Evolutionary conservation across 2,888 invertebrate species (phyloP), one percentile per base, ranked within the genome.

Genomic region (Bedellia somnulentella): DNA sequence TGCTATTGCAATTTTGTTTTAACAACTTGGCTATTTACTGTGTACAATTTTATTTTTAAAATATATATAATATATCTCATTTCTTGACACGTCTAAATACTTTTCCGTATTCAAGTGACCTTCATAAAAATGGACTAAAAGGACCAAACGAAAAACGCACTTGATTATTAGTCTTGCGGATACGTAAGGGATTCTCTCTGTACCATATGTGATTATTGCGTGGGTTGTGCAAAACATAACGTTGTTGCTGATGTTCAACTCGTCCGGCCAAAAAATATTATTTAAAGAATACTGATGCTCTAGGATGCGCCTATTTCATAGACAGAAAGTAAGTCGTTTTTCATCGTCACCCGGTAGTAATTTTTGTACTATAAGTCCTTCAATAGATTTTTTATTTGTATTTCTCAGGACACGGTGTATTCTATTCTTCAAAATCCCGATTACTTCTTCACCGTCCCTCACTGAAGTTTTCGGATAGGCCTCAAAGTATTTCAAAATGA

Each of bases 151-250:
- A 29, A 25, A 33, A 29, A 25, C 26, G 30, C 29, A 33, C 24
- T 24, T 24, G 24, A 24, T 29, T 32, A 29, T 35, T 32, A 15
- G 35, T 35, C 21, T 32, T 32, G n/a, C n/a, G n/a, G n/a, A n/a
- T n/a, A n/a, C n/a, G n/a, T n/a, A n/a, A n/a, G 23, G 35, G 31
- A 26, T 29, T 32, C 25, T 32, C 29, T 12, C n/a, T 29, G 23
- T 29, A 35, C 35, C 35, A 35, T 27, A 29, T 17, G 26, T n/a
- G n/a, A n/a, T 35, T 30, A 27, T 35, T 35, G 27, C 18, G 28
- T 12, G 30, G 28, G 30, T 30, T 32, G 27, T n/a, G n/a, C n/a
- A n/a, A n/a, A n/a, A n/a, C n/a, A n/a, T n/a, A n/a, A n/a, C n/a
- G n/a, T n/a, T n/a, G 29, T 34, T 24, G 24, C 24, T 24, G 24